These are phyloP conservation scores for Carpatolechia fugitivella DNA, from an alignment of 2,888 invertebrate species.

Conservation along the genomic window DNA sequence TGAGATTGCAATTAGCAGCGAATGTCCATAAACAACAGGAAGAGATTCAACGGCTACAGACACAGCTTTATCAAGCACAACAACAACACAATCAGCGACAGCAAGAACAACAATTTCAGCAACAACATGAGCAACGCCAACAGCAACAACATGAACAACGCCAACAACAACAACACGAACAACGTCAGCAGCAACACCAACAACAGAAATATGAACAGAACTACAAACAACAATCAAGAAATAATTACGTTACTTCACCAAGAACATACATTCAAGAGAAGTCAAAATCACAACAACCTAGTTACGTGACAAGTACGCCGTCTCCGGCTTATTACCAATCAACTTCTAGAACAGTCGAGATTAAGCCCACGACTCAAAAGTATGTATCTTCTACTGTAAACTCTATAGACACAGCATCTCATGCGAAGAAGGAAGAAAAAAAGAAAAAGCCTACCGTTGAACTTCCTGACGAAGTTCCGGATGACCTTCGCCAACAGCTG, in stretches of 20 bases:
- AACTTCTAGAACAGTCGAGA: slow-evolving; percentile 66
- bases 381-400: slow-evolving; percentile 71
- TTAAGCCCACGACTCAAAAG: slow-evolving; percentile 73
- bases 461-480: slow-evolving; percentile 93
- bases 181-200: slow-evolving; percentile 39
- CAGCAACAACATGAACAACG: slow-evolving; percentile 40
- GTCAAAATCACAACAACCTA: slow-evolving; percentile 49
- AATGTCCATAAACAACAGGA: slow-evolving; percentile 76
- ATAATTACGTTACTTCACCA: slow-evolving; percentile 50
- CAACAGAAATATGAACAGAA: slow-evolving; percentile 34
- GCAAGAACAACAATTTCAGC: slow-evolving; percentile 32
- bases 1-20: slow-evolving; percentile 61
- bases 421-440: slow-evolving; percentile 71
- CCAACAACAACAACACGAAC: slow-evolving; percentile 34
- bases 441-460: slow-evolving; percentile 77
- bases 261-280: slow-evolving; percentile 64
- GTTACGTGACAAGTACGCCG: slow-evolving; percentile 50
- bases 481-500: slow-evolving; percentile 89
- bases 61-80: slow-evolving; percentile 58
- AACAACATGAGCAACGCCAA: slow-evolving; percentile 33
- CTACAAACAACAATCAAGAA: slow-evolving; percentile 36
- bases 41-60: slow-evolving; percentile 72
- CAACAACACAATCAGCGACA: slow-evolving; percentile 51
- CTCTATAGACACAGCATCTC: slow-evolving; percentile 63
- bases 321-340: slow-evolving; percentile 63